Conservation (phyloP, 2,888 invertebrate species). For the Lymantria dispar region DNA sequence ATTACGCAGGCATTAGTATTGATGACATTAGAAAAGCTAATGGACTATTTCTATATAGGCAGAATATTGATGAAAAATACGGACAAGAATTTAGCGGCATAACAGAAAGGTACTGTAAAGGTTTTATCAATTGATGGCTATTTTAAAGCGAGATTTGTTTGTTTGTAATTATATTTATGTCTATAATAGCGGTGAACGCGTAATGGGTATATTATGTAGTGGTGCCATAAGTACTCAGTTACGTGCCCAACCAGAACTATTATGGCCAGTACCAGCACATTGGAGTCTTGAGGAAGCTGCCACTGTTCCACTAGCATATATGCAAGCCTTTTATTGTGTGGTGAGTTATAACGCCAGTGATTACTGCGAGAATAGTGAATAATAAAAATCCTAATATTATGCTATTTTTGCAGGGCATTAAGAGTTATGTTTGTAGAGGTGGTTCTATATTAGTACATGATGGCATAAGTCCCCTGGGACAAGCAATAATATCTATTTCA, state of each 20-base stretch:
- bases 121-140: neutral
- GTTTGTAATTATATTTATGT: neutral
- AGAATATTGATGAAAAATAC: constrained; percentile 19
- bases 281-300: constrained; percentile 89
- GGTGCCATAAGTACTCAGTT: constrained; percentile 81
- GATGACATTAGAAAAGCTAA: constrained; percentile 1
- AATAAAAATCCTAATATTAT: neutral
- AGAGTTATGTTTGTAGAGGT: neutral
- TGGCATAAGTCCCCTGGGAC: constrained; percentile 34
- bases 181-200: constrained; percentile 68
- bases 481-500: constrained; percentile 43
- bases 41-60: neutral
- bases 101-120: constrained; percentile 38
- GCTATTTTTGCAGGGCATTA: constrained; percentile 5
- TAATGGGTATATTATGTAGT: constrained; percentile 84
- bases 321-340: constrained; percentile 68
- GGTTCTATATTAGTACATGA: constrained; percentile 16
- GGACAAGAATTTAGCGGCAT: constrained; percentile 59
- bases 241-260: constrained; percentile 68
- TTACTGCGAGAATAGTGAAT: neutral
- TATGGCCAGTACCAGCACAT: constrained; percentile 85
- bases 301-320: constrained; percentile 89
- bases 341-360: constrained; percentile 12
- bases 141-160: neutral
- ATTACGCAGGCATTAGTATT: constrained; percentile 45